Base-by-base conservation (phyloP, 1,140 invertebrate genomes). In the Formica selysi region DNA sequence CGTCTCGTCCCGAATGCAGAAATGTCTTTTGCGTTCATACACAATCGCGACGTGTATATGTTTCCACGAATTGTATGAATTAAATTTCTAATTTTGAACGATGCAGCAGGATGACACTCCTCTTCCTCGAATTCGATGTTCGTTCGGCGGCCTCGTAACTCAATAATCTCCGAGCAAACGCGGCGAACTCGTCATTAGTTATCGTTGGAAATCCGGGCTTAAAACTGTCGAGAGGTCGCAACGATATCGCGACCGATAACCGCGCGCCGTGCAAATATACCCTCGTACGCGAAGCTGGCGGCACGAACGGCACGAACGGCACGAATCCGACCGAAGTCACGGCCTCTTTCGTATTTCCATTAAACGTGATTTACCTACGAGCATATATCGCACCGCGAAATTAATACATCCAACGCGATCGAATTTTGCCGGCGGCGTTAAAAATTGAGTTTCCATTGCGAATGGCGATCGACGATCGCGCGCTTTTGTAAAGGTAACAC, bases 121-220 rank as follows among this genome's bases (percentile, higher is more conserved):
- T 3, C 29, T 61, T 36, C 19, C 22, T 26, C 19, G 62, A 8
- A 10, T 38, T 59, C 61, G 74, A 29, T 11, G 16, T 70, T 61
- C 36, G 41, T 44, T 36, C 48, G 57, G 74, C 71, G 59, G 54
- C 48, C 79, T 83, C 87, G 79, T 91, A 91, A 90, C 84, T 91
- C 89, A 90, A 89, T 91, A 91, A 91, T 91, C 90, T 89, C 84
- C 79, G 86, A 88, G 89, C 88, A 91, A 91, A 91, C 87, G 91
- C 78, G 65, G 70, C 76, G 16, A 51, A 51, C 76, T 87, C 76
- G 70, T 91, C 88, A 91, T 91, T 91, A 91, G 89, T 91, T 91
- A 89, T 91, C 87, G 84, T 71, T 83, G 86, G 88, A 85, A 87
- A 87, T 89, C 89, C 86, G 74, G 76, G 89, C 87, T 87, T 87